Percentiles rank a stretch among this genome's conserved stretches.
Conservation (phyloP, 2,113 vertebrate species). For the Daboia siamensis region DNA sequence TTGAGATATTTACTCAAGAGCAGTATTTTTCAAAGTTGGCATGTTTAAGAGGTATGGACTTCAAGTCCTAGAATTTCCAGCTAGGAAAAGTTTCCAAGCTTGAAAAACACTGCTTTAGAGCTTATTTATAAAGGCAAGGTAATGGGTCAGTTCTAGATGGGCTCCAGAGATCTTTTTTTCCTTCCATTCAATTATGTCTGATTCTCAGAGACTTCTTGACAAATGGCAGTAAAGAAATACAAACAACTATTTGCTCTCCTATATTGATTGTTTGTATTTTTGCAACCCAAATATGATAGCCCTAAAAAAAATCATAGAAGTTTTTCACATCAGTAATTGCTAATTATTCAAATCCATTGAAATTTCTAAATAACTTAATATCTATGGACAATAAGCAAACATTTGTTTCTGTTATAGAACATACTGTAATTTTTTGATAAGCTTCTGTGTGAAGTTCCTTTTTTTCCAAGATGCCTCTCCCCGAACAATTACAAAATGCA, state of each 20-base stretch:
- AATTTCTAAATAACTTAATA: not conserved
- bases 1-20: not conserved
- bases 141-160: not conserved
- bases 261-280: not conserved
- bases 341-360: not conserved
- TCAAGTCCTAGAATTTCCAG: not conserved
- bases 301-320: not conserved
- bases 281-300: not conserved
- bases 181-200: not conserved
- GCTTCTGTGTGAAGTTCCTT: not conserved
- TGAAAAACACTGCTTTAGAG: not conserved
- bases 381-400: not conserved
- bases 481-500: not conserved
- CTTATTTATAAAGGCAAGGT: not conserved
- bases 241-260: not conserved
- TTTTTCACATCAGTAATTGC: not conserved
- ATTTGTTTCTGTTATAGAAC: not conserved
- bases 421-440: not conserved
- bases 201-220: not conserved
- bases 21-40: not conserved
- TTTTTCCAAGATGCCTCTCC: not conserved
- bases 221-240: not conserved
- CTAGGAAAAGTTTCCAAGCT: not conserved
- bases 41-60: not conserved
- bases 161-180: not conserved